Percentiles rank a stretch among this genome's conserved stretches.
Conservation (phyloP, 2,113 vertebrate species). For the Bubo blakistoni region DNA sequence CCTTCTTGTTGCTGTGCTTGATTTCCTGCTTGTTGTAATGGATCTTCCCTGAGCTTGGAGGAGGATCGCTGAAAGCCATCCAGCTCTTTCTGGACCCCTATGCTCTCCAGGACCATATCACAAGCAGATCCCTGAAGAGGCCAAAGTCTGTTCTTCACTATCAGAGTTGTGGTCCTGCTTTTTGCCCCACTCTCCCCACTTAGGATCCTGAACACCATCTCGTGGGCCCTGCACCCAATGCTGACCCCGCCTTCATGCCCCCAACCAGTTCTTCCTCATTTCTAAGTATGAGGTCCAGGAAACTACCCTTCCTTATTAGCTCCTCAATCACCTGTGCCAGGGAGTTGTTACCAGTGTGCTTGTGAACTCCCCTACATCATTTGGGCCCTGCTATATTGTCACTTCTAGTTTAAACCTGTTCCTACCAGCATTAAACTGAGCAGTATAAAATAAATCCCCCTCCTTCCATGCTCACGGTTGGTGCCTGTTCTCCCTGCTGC, state of each 20-base stretch:
- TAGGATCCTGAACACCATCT: background rate
- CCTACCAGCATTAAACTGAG: background rate
- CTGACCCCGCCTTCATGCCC: background rate
- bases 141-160: background rate
- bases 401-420: background rate
- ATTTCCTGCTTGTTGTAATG: background rate
- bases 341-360: background rate
- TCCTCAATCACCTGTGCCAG: rapidly evolving
- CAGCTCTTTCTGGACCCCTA: background rate
- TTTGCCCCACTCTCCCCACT: background rate
- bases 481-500: background rate
- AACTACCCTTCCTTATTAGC: background rate
- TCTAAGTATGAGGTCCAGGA: background rate
- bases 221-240: background rate
- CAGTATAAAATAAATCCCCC: background rate
- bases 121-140: background rate
- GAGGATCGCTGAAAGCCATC: background rate
- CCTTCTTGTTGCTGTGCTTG: background rate
- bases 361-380: background rate
- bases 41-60: background rate
- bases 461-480: background rate
- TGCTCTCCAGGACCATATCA: background rate
- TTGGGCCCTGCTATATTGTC: background rate
- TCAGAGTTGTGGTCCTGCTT: background rate
- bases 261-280: background rate